Evolutionary conservation across 2,888 invertebrate genomes (phyloP).

Genomic region (Perdita meconis): DNA sequence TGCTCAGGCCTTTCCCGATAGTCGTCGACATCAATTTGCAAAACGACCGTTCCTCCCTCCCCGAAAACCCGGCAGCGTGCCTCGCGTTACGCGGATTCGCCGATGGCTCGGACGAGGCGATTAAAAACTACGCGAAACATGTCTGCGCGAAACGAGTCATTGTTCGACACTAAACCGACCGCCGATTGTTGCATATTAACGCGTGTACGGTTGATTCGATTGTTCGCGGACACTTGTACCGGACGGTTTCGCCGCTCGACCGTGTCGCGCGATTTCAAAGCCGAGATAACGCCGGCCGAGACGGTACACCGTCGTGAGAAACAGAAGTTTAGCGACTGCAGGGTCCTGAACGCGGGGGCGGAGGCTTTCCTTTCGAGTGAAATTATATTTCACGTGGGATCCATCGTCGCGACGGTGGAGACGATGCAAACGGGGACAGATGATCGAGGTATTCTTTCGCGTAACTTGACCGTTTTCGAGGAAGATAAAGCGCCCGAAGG

Average conservation of each 20-base stretch:
- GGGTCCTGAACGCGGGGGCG: no score
- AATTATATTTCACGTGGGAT: no score
- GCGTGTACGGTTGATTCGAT: conserved; percentile 5
- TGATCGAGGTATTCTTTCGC: conserved; percentile 41
- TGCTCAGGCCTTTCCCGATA: conserved; percentile 35
- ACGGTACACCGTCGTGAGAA: no score
- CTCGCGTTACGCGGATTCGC: conserved; percentile 40
- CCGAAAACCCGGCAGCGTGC: conserved; percentile 35
- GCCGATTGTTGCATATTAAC: conserved; percentile 25
- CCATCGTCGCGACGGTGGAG: no score
- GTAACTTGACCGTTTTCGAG: conserved; percentile 13
- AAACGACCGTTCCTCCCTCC: conserved; percentile 46
- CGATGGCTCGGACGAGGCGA: conserved; percentile 24
- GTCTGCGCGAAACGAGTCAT: conserved; percentile 36
- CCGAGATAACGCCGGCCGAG: no score
- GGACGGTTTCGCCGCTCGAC: no score
- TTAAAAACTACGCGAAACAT: conserved; percentile 40
- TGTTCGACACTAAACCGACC: conserved; percentile 18
- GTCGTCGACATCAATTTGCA: conserved; percentile 59
- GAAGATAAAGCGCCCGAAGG: conserved; percentile 29
- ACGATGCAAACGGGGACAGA: background rate
- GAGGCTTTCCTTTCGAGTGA: no score
- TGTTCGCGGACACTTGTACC: background rate
- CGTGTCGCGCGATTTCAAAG: no score
- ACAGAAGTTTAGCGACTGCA: no score